Evolutionary conservation across 2,888 invertebrate genomes (phyloP).

Genomic region (Diarsia mendica): DNA sequence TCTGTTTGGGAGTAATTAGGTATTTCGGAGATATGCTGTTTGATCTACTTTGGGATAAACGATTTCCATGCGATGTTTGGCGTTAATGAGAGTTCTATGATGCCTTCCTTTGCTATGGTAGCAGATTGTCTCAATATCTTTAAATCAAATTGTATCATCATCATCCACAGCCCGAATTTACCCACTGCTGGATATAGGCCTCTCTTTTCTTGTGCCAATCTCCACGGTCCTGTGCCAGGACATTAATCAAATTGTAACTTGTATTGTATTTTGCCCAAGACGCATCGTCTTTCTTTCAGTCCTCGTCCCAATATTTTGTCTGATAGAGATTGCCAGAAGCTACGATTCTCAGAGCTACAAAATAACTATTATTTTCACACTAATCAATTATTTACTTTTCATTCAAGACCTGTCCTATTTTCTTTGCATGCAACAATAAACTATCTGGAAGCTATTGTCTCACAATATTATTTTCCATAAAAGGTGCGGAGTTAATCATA

Average conservation of each 20-base stretch:
- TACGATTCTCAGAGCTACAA: too few species aligned
- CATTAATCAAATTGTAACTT: too few species aligned
- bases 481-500: constrained; percentile 6
- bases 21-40: background rate
- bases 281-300: background rate
- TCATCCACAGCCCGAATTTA: too few species aligned
- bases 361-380: too few species aligned
- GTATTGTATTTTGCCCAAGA: background rate
- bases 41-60: background rate
- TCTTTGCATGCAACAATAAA: background rate
- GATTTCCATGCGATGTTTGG: background rate
- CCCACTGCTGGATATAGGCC: too few species aligned
- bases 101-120: background rate
- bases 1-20: constrained; percentile 10
- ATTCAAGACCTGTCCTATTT: background rate
- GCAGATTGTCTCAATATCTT: background rate
- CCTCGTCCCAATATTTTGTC: too few species aligned
- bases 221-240: too few species aligned
- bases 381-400: background rate
- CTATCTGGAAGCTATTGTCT: background rate
- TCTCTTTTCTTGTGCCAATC: too few species aligned
- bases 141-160: background rate
- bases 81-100: background rate
- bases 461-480: constrained; percentile 16
- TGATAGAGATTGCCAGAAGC: too few species aligned